Evolutionary conservation across 2,113 vertebrate genomes (phyloP), one percentile per base, ranked within the genome.

Genomic region (Prionailurus bengalensis): DNA sequence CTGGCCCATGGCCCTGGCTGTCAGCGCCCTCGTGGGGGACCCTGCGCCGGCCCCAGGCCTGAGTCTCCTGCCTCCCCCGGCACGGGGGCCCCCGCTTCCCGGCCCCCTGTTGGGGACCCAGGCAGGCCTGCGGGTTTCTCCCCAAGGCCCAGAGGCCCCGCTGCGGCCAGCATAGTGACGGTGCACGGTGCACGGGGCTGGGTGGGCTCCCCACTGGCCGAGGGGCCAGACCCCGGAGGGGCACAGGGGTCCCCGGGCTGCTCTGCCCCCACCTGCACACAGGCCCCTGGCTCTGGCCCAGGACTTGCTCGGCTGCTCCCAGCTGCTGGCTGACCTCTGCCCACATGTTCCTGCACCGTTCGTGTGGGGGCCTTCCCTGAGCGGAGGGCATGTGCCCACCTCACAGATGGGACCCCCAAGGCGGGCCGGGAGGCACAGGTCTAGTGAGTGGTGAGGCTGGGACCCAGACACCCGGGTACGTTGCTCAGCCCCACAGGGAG

Each of bases 21-120:
- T 42, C 73, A 42, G 5, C 23, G 11, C 39, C 36, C 71, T 13
- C 0, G 23, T 14, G 71, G 11, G 71, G 11, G 39, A 36, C 23
- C 71, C 36, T 14, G 71, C n/a, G 25, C 51, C 4, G 6, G 9
- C n/a, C 17, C 86, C 53, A 58, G 79, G 86, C 45, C 74, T 33
- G 74, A 74, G 73, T 12, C 82, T 8, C 73, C 45, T 2, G 10
- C 31, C 16, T 33, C 27, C 11, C 23, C 36, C 7, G 29, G 25
- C 85, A 29, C 14, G 3, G 15, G 6, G 19, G 11, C 6, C 9
- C 71, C 39, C 0, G 1, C 1, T 13, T 2, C 36, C 25, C 36
- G 23, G 58, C n/a, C n/a, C 10, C 0, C 0, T 25, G 55, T 5
- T 42, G 0, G 0, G 39, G 68, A 11, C 61, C 48, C 51, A 3